Evolutionary conservation across 2,888 invertebrate genomes (phyloP).

Genomic region (Andrena marginata): DNA sequence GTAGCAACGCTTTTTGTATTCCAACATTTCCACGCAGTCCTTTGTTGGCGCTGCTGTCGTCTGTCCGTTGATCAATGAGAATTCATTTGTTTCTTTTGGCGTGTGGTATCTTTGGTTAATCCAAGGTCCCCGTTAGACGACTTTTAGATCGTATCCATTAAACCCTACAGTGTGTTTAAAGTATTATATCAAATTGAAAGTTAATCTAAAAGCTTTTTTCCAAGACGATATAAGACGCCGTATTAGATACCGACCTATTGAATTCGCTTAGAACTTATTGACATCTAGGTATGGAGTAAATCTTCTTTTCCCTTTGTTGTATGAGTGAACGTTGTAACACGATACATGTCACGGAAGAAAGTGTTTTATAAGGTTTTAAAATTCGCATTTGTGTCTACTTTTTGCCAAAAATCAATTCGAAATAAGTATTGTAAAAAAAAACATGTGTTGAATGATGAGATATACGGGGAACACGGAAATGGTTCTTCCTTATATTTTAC

Average conservation of each 20-base stretch:
- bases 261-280: background rate
- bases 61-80: background rate
- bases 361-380: background rate
- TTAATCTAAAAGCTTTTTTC: constrained; percentile 7
- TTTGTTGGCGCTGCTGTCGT: background rate
- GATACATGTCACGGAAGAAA: background rate
- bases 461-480: background rate
- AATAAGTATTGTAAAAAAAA: too few relatives aligned
- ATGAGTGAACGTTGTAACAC: background rate
- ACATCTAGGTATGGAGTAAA: background rate
- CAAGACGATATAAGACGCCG: background rate
- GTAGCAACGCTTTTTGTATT: constrained; percentile 19
- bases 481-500: background rate
- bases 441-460: too few relatives aligned
- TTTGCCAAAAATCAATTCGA: too few relatives aligned
- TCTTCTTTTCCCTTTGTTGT: background rate
- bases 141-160: background rate
- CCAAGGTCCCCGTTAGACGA: background rate
- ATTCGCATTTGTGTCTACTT: too few relatives aligned
- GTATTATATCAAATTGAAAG: background rate
- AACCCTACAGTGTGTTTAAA: background rate
- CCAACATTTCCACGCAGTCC: background rate
- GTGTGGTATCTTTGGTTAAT: background rate
- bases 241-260: background rate
- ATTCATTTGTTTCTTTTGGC: background rate